Evolutionary conservation across 2,113 vertebrate genomes (phyloP).

Genomic region (Seriola quinqueradiata): DNA sequence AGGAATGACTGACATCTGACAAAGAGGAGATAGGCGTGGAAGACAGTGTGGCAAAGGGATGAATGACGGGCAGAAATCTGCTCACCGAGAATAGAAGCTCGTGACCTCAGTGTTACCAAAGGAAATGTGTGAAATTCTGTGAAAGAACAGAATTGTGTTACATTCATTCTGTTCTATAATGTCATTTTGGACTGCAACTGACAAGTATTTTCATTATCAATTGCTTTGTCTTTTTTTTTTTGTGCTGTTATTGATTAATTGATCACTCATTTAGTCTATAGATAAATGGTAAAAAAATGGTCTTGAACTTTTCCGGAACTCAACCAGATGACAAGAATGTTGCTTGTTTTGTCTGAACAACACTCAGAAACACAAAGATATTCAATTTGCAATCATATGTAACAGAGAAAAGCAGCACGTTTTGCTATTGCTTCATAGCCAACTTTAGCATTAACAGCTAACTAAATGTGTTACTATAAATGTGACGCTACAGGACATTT

Average conservation of each 20-base stretch:
- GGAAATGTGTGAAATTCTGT: slow-evolving; percentile 17
- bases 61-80: slow-evolving; percentile 43
- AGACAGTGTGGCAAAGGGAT: slow-evolving; percentile 28
- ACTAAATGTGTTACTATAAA: neutral
- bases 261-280: neutral
- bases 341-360: neutral
- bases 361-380: neutral
- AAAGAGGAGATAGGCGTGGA: slow-evolving; percentile 43
- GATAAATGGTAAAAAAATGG: neutral
- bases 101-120: neutral
- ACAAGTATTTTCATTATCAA: neutral
- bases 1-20: slow-evolving; percentile 73
- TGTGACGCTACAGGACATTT: neutral
- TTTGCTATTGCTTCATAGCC: too few relatives aligned
- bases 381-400: neutral
- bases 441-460: too few relatives aligned
- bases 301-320: neutral
- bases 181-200: neutral
- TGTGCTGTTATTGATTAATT: neutral
- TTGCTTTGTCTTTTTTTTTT: neutral
- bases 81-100: slow-evolving; percentile 24
- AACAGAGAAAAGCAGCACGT: too few relatives aligned
- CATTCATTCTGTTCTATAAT: neutral
- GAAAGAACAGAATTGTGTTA: neutral
- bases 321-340: neutral